These are phyloP conservation scores for Centropyge bicolor DNA, from an alignment of 2,797 vertebrate species.

Conservation along the genomic window DNA sequence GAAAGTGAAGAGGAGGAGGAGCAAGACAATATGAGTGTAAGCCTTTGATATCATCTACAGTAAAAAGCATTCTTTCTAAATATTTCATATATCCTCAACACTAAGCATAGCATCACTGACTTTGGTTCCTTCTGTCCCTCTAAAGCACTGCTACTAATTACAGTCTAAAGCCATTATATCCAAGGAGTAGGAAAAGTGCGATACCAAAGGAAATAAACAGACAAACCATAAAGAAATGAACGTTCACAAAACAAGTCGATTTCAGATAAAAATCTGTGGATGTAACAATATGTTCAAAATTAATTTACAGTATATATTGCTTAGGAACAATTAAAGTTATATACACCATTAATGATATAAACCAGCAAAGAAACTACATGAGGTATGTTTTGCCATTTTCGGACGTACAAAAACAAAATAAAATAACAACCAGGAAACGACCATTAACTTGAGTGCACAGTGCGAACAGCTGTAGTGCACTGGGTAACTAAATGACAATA, in stretches of 20 bases:
- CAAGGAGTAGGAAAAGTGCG: constrained; percentile 65
- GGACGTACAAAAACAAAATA: constrained; percentile 74
- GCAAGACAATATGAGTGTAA: constrained; percentile 51
- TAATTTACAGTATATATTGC: constrained; percentile 86
- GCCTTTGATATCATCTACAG: constrained; percentile 74
- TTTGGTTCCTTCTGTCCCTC: constrained; percentile 77
- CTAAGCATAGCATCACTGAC: constrained; percentile 57
- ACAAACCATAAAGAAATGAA: constrained; percentile 63
- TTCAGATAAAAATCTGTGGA: constrained; percentile 79
- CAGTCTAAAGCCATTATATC: constrained; percentile 80
- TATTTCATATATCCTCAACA: constrained; percentile 38
- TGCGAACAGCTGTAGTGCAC: constrained; percentile 63
- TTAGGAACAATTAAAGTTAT: constrained; percentile 82
- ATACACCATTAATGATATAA: constrained; percentile 72
- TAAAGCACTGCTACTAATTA: constrained; percentile 80
- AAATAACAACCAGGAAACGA: constrained; percentile 47
- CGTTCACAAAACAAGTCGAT: constrained; percentile 62
- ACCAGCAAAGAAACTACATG: constrained; percentile 82
- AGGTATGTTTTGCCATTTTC: constrained; percentile 84
- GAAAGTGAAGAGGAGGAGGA: constrained; percentile 63
- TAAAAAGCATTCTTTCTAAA: constrained; percentile 62
- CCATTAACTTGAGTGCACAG: constrained; percentile 44
- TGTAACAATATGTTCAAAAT: constrained; percentile 74
- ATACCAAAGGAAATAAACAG: constrained; percentile 58
- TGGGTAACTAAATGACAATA: constrained; percentile 28